Conservation (phyloP, 2,797 vertebrate species). For the Lophura swinhoii region DNA sequence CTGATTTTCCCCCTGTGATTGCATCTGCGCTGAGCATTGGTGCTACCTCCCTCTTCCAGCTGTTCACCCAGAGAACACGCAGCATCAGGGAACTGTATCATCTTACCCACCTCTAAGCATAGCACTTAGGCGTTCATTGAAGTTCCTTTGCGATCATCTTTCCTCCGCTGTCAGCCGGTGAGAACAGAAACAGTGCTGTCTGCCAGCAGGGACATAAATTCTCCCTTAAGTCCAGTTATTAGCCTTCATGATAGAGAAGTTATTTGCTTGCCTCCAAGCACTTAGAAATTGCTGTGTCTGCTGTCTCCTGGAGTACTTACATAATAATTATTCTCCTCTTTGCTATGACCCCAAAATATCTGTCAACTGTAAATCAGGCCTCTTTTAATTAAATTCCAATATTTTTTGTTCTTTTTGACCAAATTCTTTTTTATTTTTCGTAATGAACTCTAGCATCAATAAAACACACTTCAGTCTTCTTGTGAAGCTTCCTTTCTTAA, state of each 20-base stretch:
- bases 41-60: neutral
- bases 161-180: neutral
- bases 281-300: neutral
- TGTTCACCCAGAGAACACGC: neutral
- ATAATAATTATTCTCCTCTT: neutral
- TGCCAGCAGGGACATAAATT: neutral
- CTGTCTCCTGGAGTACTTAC: neutral
- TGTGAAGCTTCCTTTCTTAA: neutral
- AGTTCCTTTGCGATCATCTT: neutral
- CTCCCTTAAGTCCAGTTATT: neutral
- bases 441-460: neutral
- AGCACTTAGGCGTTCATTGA: neutral
- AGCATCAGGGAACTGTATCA: neutral
- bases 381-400: neutral
- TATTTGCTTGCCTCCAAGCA: neutral
- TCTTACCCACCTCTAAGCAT: neutral
- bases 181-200: neutral
- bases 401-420: neutral
- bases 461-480: neutral
- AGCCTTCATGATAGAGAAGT: neutral
- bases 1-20: neutral
- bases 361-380: neutral
- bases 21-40: fast-evolving
- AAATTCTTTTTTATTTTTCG: neutral
- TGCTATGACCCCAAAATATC: neutral